Percentiles rank a stretch among this genome's conserved stretches.
These are phyloP conservation scores for Noctua fimbriata DNA, from an alignment of 2,888 invertebrate species.

Conservation along the genomic window DNA sequence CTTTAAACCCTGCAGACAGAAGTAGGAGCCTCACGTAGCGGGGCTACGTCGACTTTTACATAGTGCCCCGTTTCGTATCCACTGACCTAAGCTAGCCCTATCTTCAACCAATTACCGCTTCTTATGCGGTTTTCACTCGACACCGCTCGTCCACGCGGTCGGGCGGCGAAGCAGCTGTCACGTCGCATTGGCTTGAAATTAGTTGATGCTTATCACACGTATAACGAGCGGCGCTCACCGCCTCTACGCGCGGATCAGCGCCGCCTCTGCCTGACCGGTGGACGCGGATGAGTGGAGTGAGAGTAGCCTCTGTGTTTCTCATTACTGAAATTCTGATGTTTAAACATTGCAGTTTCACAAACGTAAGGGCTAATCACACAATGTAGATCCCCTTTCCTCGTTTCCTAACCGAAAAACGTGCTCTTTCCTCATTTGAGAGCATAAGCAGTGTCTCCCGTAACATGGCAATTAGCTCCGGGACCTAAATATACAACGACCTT, in stretches of 20 bases:
- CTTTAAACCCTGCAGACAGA: too few species aligned
- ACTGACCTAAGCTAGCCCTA: neutral
- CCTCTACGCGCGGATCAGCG: neutral
- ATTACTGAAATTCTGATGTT: neutral
- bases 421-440: slow-evolving; percentile 36
- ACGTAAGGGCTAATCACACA: neutral
- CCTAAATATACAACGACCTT: slow-evolving; percentile 60
- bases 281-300: too few species aligned
- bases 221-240: neutral
- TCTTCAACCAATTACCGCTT: neutral
- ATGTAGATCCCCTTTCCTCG: neutral
- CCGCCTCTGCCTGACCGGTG: too few species aligned
- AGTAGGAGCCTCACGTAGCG: too few species aligned
- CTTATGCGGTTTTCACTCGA: neutral
- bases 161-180: too few species aligned
- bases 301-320: too few species aligned
- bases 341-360: neutral
- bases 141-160: too few species aligned
- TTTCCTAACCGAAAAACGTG: slow-evolving; percentile 24
- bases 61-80: too few species aligned
- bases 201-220: neutral
- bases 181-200: too few species aligned
- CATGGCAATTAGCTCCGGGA: slow-evolving; percentile 57
- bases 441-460: slow-evolving; percentile 44
- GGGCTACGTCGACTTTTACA: too few species aligned